phyloP scores from a whole-genome alignment of 2,797 vertebrate species.

The Helicolenus hilgendorfi region DNA sequence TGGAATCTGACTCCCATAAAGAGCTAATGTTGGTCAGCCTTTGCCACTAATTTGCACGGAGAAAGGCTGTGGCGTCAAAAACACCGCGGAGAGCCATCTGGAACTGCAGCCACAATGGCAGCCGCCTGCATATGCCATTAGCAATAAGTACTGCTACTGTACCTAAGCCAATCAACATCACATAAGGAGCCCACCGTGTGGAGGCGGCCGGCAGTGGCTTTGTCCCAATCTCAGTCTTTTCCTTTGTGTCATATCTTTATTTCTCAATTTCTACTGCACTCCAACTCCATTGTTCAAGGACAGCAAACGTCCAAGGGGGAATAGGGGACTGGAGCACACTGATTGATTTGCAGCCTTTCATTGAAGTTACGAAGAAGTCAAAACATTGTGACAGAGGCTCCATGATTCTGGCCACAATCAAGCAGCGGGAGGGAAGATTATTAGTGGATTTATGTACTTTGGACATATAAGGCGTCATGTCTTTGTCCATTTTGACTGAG shows the following conservation, averaged over 20 bases:
- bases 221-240: background rate
- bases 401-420: background rate
- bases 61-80: constrained; percentile 48
- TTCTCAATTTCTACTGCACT: background rate
- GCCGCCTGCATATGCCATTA: constrained; percentile 50
- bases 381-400: background rate
- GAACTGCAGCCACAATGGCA: constrained; percentile 54
- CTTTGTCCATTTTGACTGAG: background rate
- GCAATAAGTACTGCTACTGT: constrained; percentile 46
- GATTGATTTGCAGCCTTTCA: background rate
- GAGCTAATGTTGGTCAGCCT: constrained; percentile 65
- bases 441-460: background rate
- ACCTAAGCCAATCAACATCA: constrained; percentile 59
- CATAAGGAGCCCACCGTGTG: constrained; percentile 31
- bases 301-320: background rate
- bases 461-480: background rate
- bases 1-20: constrained; percentile 64
- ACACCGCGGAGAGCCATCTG: constrained; percentile 69
- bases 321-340: background rate
- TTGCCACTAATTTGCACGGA: constrained; percentile 56
- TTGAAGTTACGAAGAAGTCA: background rate
- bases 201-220: constrained; percentile 23
- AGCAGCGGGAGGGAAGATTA: background rate
- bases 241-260: constrained; percentile 9
- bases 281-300: background rate